Conservation (phyloP, 2,797 vertebrate species). For the Leuciscus waleckii region DNA sequence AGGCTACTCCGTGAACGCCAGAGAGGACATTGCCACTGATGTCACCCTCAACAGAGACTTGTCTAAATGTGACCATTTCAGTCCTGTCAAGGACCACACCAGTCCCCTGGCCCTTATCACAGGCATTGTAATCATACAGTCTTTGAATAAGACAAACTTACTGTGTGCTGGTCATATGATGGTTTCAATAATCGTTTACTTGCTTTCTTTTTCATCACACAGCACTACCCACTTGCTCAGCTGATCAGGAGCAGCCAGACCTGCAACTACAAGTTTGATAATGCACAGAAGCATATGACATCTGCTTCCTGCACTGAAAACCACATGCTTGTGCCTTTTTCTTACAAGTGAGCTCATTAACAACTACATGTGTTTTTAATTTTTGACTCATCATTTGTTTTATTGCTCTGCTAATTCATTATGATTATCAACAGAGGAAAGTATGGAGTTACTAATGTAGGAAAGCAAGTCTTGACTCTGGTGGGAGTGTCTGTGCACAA, state of each 20-base stretch:
- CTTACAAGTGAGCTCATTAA: conserved; percentile 81
- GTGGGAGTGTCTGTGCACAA: conserved; percentile 82
- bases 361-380: neutral
- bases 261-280: conserved; percentile 91
- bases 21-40: conserved; percentile 82
- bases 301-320: conserved; percentile 88
- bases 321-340: conserved; percentile 89
- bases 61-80: conserved; percentile 86
- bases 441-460: conserved; percentile 82
- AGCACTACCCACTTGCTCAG: conserved; percentile 84
- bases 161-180: neutral
- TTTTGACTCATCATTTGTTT: neutral
- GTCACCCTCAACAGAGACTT: conserved; percentile 86
- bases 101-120: conserved; percentile 91
- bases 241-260: conserved; percentile 88
- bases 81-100: conserved; percentile 81
- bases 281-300: conserved; percentile 85
- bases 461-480: conserved; percentile 88
- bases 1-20: conserved; percentile 75
- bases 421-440: conserved; percentile 74
- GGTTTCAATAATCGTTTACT: neutral
- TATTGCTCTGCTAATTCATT: neutral
- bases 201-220: conserved; percentile 46
- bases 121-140: conserved; percentile 80
- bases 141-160: conserved; percentile 4